Evolutionary conservation across 2,113 vertebrate genomes (phyloP).

Genomic region (Montifringilla adamsi): DNA sequence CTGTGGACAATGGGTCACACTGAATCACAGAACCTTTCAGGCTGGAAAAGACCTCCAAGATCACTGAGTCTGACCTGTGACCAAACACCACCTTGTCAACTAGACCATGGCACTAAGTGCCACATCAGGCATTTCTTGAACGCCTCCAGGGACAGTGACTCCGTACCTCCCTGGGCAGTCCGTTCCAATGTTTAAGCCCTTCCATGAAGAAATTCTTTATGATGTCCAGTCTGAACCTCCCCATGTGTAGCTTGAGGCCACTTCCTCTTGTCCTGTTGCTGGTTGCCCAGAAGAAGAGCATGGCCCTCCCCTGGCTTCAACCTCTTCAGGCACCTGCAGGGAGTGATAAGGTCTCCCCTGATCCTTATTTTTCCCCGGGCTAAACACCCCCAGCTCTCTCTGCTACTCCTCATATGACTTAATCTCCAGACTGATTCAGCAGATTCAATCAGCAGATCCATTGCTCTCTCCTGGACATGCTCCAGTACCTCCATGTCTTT

Average conservation of each 20-base stretch:
- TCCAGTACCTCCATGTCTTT: background rate
- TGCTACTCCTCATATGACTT: background rate
- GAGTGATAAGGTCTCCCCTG: background rate
- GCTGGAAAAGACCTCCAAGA: background rate
- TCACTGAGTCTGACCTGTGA: background rate
- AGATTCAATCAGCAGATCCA: accelerated
- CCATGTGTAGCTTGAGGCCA: background rate
- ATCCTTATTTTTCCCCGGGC: background rate
- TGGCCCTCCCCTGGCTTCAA: accelerated
- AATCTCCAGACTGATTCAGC: background rate
- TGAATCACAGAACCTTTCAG: background rate
- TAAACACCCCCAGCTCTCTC: background rate
- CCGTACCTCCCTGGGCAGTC: background rate
- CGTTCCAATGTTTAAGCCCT: background rate
- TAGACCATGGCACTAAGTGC: background rate
- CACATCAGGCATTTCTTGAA: background rate
- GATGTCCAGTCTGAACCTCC: background rate
- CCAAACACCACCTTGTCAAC: accelerated
- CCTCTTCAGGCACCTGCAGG: background rate
- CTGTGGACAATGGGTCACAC: background rate
- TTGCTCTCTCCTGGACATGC: background rate
- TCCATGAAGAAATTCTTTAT: background rate
- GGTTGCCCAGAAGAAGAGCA: background rate
- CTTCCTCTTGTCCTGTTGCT: background rate
- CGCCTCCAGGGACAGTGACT: background rate